phyloP scores from a whole-genome alignment of 1,140 invertebrate genomes.

The Micrasema longulum region DNA sequence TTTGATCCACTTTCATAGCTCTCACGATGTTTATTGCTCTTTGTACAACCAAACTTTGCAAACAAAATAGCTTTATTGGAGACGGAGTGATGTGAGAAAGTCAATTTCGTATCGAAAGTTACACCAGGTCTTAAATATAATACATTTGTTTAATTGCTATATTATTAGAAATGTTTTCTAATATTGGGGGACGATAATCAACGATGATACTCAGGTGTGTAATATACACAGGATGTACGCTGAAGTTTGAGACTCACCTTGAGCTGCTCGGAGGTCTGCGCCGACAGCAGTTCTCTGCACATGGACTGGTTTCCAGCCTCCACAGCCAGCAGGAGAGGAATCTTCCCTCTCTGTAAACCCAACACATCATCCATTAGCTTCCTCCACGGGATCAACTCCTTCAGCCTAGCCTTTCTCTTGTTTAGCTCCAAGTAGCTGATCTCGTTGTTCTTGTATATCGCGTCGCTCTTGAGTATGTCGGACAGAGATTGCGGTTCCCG shows the following conservation, averaged over 20 bases:
- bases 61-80: no score
- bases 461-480: constrained; percentile 58
- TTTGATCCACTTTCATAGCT: no score
- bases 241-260: constrained; percentile 63
- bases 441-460: constrained; percentile 62
- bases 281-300: constrained; percentile 88
- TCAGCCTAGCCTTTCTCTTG: constrained; percentile 67
- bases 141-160: no score
- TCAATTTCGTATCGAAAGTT: no score
- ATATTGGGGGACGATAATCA: no score
- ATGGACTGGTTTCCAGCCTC: constrained; percentile 94
- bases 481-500: constrained; percentile 57
- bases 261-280: constrained; percentile 84
- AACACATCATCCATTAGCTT: constrained; percentile 68
- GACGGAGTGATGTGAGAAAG: no score
- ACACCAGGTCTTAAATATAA: no score
- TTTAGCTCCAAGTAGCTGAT: constrained; percentile 70
- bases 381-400: constrained; percentile 63
- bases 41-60: no score
- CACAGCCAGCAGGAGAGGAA: constrained; percentile 92
- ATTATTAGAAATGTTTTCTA: no score
- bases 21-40: no score
- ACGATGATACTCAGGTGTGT: no score
- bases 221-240: no score
- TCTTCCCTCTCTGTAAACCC: constrained; percentile 85